These are phyloP conservation scores for Etheostoma spectabile DNA, from an alignment of 2,113 vertebrate species.

Conservation along the genomic window DNA sequence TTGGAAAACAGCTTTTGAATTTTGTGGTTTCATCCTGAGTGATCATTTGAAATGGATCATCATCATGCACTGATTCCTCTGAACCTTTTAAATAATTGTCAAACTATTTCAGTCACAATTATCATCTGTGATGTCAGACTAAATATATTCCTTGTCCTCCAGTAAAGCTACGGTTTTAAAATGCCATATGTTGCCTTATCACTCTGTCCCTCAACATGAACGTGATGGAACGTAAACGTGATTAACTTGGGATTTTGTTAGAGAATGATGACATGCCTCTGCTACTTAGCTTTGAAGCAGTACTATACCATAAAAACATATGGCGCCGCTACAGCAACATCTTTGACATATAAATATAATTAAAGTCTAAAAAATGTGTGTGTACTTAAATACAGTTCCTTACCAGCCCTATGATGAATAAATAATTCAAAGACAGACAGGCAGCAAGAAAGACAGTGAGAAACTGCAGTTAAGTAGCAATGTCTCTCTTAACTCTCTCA, in stretches of 20 bases:
- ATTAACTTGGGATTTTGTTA: constrained; percentile 27
- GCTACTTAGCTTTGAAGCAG: constrained; percentile 12
- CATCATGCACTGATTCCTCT: constrained; percentile 21
- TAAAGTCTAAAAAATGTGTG: constrained; percentile 37
- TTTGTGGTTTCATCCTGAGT: constrained; percentile 45
- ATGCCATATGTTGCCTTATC: neutral
- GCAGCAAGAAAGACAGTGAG: neutral
- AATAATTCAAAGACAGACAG: constrained; percentile 51
- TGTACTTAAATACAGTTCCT: constrained; percentile 22
- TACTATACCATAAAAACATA: constrained; percentile 13
- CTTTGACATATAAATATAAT: constrained; percentile 50
- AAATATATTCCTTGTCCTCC: constrained; percentile 10
- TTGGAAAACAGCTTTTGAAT: constrained; percentile 29
- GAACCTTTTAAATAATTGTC: constrained; percentile 32
- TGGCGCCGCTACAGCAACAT: constrained; percentile 26
- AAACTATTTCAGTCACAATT: constrained; percentile 18
- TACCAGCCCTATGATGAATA: constrained; percentile 32
- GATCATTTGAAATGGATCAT: constrained; percentile 46
- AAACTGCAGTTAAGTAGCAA: constrained; percentile 21
- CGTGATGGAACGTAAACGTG: neutral
- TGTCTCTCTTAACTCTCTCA: neutral
- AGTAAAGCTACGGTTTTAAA: constrained; percentile 4
- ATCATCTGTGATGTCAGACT: constrained; percentile 12
- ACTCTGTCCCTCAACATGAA: neutral
- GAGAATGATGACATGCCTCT: constrained; percentile 4